Evolutionary conservation across 92 coral and sea anemone species (phyloP), one percentile per base, ranked within the genome.

Genomic region (Paragorgia papillata): DNA sequence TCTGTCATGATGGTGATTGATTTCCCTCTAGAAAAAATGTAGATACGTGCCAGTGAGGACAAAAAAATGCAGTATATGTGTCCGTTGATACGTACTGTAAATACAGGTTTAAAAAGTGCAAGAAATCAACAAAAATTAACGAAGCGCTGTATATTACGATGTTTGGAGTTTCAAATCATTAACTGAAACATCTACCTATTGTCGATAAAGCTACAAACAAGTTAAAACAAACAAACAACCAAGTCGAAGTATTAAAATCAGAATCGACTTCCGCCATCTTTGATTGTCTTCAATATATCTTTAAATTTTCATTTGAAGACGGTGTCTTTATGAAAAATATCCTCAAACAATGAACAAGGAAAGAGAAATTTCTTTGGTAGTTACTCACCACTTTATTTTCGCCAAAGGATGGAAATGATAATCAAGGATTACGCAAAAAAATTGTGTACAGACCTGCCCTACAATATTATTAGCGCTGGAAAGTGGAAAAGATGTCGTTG

Each of bases 1-100:
- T 91, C 99, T 40, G 97, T 89, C 97, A 94, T 91, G 86, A n/a
- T 86, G 83, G 64, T 62, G n/a, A 50, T 21, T 46, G 75, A 14
- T 28, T 13, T 56, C 15, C 18, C 30, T 56, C 26, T 5, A 51
- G 26, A 51, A 7, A 22, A 51, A 5, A 51, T n/a, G n/a, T n/a
- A n/a, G n/a, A n/a, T n/a, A n/a, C n/a, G n/a, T n/a, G n/a, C n/a
- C n/a, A n/a, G n/a, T n/a, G n/a, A n/a, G n/a, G n/a, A n/a, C n/a
- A 46, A 15, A 46, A n/a, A 7, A 46, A 7, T 46, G 12, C 53
- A 7, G 15, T 15, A 2, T 6, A 7, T 46, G 53, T 6, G 53
- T 46, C 2, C 7, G 12, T 2, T 7, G n/a, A 2, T 46, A 7
- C 12, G 43, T 37, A 37, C 12, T 37, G n/a, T 37, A 37, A 4